phyloP scores from a whole-genome alignment of 1,140 invertebrate genomes.

The honey bee (Apis mellifera) region DNA sequence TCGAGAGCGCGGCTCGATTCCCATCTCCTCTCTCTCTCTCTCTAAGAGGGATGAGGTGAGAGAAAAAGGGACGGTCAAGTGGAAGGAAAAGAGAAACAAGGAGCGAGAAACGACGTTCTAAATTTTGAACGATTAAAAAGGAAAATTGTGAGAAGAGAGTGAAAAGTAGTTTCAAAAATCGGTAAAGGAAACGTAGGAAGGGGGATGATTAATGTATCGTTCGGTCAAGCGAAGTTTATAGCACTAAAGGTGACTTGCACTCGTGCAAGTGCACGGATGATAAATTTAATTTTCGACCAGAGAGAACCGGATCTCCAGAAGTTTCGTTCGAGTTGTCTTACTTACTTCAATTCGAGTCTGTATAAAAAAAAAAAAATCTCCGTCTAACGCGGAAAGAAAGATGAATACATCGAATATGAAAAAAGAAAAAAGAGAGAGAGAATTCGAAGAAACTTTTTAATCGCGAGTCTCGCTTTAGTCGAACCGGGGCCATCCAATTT shows the following conservation, averaged over 20 bases:
- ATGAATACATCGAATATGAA: too few relatives aligned
- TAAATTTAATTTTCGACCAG: background rate
- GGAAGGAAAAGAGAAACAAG: background rate
- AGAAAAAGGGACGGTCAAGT: background rate
- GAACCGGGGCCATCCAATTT: constrained; percentile 78
- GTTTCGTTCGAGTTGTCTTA: too few relatives aligned
- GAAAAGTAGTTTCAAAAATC: background rate
- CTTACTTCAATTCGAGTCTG: background rate
- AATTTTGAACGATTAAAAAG: background rate
- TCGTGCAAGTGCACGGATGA: background rate
- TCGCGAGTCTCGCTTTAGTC: constrained; percentile 73
- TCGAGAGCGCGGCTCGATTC: background rate
- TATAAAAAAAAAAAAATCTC: too few relatives aligned
- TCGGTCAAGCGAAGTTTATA: background rate
- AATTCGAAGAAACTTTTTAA: constrained; percentile 77
- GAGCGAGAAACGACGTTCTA: background rate
- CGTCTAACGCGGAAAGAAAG: too few relatives aligned
- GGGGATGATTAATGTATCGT: background rate
- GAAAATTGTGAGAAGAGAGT: background rate
- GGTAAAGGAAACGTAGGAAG: background rate
- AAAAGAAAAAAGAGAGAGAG: background rate
- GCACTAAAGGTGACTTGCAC: background rate
- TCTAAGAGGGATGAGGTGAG: background rate
- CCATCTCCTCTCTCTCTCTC: background rate
- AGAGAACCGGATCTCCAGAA: too few relatives aligned